A percentile compares a stretch with the other conserved stretches of the same genome.
phyloP scores from a whole-genome alignment of 2,113 vertebrate species.

The Carassius gibelio region DNA sequence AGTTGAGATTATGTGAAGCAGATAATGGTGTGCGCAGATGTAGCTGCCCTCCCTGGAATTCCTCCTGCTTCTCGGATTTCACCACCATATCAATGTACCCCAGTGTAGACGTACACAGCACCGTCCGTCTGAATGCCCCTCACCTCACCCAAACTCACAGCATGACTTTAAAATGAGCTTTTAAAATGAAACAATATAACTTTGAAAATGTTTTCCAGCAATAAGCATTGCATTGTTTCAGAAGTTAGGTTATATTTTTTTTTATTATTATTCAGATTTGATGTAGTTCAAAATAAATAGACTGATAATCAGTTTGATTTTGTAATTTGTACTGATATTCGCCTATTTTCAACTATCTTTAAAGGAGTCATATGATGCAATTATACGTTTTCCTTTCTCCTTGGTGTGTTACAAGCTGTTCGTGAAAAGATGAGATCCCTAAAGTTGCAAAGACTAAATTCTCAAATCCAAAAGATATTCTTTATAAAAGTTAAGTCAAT shows the following conservation, averaged over 20 bases:
- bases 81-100: conserved; percentile 60
- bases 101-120: conserved; percentile 43
- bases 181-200: background rate
- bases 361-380: no score
- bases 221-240: background rate
- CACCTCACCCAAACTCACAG: background rate
- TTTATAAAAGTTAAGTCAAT: no score
- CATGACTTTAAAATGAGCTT: background rate
- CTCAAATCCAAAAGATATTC: no score
- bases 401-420: no score
- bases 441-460: no score
- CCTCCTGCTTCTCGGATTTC: conserved; percentile 74
- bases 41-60: conserved; percentile 76
- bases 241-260: background rate
- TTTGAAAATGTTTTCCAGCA: background rate
- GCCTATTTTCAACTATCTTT: no score
- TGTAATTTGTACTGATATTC: background rate
- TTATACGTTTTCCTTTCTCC: no score
- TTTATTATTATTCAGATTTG: background rate
- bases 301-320: background rate
- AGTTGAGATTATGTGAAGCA: conserved; percentile 69
- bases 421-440: no score
- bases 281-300: background rate
- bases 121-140: conserved; percentile 20
- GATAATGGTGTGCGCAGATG: conserved; percentile 77